phyloP scores from a whole-genome alignment of 2,797 vertebrate species.

The Limnodromus scolopaceus region DNA sequence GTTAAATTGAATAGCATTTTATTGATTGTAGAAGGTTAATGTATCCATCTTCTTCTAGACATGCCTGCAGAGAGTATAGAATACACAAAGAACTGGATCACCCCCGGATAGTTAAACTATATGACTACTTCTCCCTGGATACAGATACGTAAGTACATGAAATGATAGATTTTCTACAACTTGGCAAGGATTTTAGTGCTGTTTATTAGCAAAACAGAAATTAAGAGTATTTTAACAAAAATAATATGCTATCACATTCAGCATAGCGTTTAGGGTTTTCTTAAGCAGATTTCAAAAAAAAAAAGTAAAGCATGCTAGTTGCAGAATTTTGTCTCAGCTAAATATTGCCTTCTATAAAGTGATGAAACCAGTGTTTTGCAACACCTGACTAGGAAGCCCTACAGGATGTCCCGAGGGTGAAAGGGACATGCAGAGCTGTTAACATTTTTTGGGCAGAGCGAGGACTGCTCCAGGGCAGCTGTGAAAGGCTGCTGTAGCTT shows the following conservation, averaged over 20 bases:
- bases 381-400: not conserved
- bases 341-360: not conserved
- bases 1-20: conserved; percentile 33
- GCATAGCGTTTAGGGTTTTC: not conserved
- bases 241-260: not conserved
- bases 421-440: not conserved
- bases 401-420: not conserved
- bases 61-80: conserved; percentile 99
- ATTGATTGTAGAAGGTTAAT: conserved; percentile 54
- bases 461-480: not conserved
- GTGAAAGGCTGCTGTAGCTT: not conserved
- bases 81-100: conserved; percentile 99
- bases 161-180: not conserved
- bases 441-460: not conserved
- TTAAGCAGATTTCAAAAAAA: not conserved
- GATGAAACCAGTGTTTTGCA: not conserved
- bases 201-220: not conserved
- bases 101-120: conserved; percentile 98
- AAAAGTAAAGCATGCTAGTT: not conserved
- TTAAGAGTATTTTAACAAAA: not conserved
- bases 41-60: conserved; percentile 81
- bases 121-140: conserved; percentile 99
- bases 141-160: conserved; percentile 93
- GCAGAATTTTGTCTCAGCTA: not conserved
- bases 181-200: not conserved